phyloP scores from a whole-genome alignment of 2,888 invertebrate species.

The Myopa tessellatipennis region DNA sequence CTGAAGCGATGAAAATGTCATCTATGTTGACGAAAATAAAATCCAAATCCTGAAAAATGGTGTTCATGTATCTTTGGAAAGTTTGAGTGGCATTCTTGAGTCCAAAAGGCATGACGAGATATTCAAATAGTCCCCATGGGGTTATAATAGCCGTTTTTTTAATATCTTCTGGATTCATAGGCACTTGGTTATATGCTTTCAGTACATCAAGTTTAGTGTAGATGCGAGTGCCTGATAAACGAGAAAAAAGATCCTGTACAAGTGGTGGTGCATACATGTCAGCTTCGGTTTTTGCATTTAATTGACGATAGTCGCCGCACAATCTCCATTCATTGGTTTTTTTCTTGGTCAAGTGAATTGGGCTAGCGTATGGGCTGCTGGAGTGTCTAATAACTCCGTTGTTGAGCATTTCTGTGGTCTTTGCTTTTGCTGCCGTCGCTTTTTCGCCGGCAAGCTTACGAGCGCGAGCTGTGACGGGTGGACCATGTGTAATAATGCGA shows the following conservation, averaged over 20 bases:
- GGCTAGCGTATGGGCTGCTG: neutral
- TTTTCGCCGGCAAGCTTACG: constrained; percentile 11
- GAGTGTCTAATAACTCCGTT: neutral
- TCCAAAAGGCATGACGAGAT: neutral
- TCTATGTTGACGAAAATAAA: constrained; percentile 3
- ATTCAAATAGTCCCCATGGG: neutral
- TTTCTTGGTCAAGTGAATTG: neutral
- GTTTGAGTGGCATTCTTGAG: neutral
- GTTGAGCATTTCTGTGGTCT: constrained; percentile 3
- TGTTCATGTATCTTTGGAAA: neutral
- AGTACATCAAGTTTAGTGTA: neutral
- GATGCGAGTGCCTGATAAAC: neutral
- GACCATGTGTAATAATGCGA: constrained; percentile 1
- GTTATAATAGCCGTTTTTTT: constrained; percentile 5
- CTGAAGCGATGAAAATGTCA: constrained; percentile 14
- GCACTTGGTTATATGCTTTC: constrained; percentile 10
- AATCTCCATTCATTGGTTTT: constrained; percentile 15
- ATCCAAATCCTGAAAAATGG: neutral
- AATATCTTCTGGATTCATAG: neutral
- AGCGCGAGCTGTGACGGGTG: neutral
- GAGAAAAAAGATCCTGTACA: neutral
- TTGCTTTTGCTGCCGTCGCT: neutral
- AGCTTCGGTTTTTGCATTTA: constrained; percentile 1
- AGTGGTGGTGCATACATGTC: neutral
- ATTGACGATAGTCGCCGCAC: constrained; percentile 9